phyloP scores from a whole-genome alignment of 2,888 invertebrate genomes.

The Clanis bilineata region DNA sequence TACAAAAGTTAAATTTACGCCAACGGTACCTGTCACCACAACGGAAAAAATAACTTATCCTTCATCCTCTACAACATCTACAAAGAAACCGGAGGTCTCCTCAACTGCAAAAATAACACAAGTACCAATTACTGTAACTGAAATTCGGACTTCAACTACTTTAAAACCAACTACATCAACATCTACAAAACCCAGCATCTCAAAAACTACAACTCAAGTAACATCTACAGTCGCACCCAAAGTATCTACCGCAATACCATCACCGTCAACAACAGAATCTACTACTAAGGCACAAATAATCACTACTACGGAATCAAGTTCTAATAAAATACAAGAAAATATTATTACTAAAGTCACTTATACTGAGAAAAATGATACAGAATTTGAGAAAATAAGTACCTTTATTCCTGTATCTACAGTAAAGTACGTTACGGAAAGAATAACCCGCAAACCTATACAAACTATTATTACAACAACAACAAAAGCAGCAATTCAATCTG shows the following conservation, averaged over 20 bases:
- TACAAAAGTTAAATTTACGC: constrained; percentile 24
- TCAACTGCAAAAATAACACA: constrained; percentile 15
- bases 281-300: constrained; percentile 21
- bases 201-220: constrained; percentile 27
- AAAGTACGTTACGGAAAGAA: constrained; percentile 51
- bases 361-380: constrained; percentile 44
- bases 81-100: constrained; percentile 22
- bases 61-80: constrained; percentile 27
- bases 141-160: constrained; percentile 30
- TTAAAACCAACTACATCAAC: constrained; percentile 22
- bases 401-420: constrained; percentile 61
- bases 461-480: constrained; percentile 37
- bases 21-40: constrained; percentile 31
- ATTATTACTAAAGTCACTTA: constrained; percentile 34
- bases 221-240: constrained; percentile 30
- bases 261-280: constrained; percentile 21
- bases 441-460: constrained; percentile 40
- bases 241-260: constrained; percentile 25
- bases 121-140: constrained; percentile 22
- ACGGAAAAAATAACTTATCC: constrained; percentile 29
- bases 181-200: constrained; percentile 20
- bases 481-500: constrained; percentile 21
- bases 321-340: constrained; percentile 28
- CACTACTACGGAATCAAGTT: background rate
- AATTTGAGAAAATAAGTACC: constrained; percentile 60